Conservation (phyloP, 2,113 vertebrate genomes). For the Triplophysa tibetana region DNA sequence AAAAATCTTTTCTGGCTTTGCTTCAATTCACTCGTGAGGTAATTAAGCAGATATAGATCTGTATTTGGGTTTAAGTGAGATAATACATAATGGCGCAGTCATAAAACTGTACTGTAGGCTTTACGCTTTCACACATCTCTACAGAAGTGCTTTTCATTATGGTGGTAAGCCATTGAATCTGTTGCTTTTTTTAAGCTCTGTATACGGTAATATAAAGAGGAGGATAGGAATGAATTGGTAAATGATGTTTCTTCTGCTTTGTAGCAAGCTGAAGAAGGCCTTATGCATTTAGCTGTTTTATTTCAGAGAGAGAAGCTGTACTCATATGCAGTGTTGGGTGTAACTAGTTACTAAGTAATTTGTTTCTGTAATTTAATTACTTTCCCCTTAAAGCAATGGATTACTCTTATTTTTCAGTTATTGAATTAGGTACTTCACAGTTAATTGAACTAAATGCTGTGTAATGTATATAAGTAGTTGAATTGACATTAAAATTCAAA, state of each 20-base stretch:
- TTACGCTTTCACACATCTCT: neutral
- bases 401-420: too few species aligned
- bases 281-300: constrained; percentile 2
- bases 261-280: neutral
- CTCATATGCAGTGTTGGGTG: too few species aligned
- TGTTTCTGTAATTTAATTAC: too few species aligned
- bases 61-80: constrained; percentile 25
- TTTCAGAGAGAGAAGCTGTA: neutral
- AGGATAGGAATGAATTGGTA: neutral
- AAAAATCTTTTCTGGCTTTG: constrained; percentile 4
- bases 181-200: neutral
- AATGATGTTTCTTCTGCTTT: neutral
- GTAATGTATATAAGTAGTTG: too few species aligned
- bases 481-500: too few species aligned
- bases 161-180: neutral
- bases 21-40: constrained; percentile 16
- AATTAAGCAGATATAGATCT: constrained; percentile 41
- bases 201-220: neutral
- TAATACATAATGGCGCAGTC: constrained; percentile 12
- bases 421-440: too few species aligned
- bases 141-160: constrained; percentile 11
- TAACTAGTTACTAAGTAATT: too few species aligned
- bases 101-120: constrained; percentile 1
- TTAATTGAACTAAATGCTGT: too few species aligned
- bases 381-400: too few species aligned